Conservation (phyloP, 2,888 invertebrate species). For the Piscicola geometra region DNA sequence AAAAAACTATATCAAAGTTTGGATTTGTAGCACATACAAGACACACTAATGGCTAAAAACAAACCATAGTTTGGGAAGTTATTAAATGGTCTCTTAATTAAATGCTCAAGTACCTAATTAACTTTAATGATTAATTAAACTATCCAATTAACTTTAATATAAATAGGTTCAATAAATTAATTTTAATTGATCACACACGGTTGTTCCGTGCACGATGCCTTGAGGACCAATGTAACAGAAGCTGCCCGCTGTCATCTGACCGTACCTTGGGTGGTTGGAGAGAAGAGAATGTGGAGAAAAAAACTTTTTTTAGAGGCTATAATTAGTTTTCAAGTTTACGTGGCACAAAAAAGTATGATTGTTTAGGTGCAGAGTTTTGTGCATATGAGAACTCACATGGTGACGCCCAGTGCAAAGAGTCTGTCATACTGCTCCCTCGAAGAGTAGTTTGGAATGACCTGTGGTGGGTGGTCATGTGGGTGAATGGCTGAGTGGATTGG, state of each 20-base stretch:
- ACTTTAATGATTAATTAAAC: no score
- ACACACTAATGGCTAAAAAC: no score
- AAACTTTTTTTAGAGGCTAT: background rate
- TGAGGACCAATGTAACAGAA: slow-evolving; percentile 66
- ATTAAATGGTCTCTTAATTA: no score
- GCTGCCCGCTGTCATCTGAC: slow-evolving; percentile 66
- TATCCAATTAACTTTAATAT: no score
- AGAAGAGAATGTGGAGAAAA: background rate
- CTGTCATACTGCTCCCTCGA: slow-evolving; percentile 60
- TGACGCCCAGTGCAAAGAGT: slow-evolving; percentile 63
- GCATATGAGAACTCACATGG: slow-evolving; percentile 56
- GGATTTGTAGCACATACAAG: no score
- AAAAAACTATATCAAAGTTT: no score
- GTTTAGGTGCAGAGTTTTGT: no score
- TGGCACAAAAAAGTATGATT: background rate
- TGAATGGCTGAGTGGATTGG: no score
- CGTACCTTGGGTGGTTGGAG: slow-evolving; percentile 57
- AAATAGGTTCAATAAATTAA: no score
- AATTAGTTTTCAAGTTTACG: background rate
- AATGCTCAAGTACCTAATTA: no score
- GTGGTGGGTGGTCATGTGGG: background rate
- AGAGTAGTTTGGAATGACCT: slow-evolving; percentile 64
- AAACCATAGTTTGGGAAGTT: no score
- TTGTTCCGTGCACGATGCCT: slow-evolving; percentile 66
- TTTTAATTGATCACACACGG: slow-evolving; percentile 52